Percentiles rank a stretch among this genome's conserved stretches.
phyloP scores from a whole-genome alignment of 2,113 vertebrate species.

The Proteles cristata region DNA sequence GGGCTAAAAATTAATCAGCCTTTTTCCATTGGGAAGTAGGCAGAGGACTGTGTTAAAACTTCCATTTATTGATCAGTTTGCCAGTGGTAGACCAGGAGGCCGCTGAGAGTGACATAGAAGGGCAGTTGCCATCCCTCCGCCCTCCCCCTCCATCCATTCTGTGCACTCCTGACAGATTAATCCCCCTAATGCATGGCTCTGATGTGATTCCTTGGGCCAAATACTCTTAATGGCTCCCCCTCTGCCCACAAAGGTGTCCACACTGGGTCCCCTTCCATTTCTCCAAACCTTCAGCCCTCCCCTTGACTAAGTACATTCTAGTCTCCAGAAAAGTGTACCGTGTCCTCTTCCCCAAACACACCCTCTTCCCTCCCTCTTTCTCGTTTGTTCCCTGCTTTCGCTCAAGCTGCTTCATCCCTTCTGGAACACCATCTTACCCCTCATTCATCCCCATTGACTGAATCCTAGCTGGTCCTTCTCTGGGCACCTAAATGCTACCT shows the following conservation, averaged over 20 bases:
- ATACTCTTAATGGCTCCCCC: not conserved
- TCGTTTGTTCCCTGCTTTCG: not conserved
- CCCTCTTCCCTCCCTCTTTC: not conserved
- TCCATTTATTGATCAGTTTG: not conserved
- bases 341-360: rapidly evolving
- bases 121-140: no score
- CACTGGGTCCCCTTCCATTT: rapidly evolving
- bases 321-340: not conserved
- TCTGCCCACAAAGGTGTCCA: not conserved
- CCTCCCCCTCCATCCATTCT: not conserved
- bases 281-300: not conserved
- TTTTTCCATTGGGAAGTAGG: not conserved
- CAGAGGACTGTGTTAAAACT: not conserved
- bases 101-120: not conserved
- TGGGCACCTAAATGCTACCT: not conserved
- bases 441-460: rapidly evolving
- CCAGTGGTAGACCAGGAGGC: not conserved
- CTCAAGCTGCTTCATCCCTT: not conserved
- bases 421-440: no score
- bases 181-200: not conserved
- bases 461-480: not conserved
- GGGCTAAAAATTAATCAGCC: not conserved
- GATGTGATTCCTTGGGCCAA: not conserved
- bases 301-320: not conserved
- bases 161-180: not conserved